Percentiles rank a stretch among this genome's conserved stretches.
Conservation (phyloP, 2,113 vertebrate genomes). For the Esox niger region DNA sequence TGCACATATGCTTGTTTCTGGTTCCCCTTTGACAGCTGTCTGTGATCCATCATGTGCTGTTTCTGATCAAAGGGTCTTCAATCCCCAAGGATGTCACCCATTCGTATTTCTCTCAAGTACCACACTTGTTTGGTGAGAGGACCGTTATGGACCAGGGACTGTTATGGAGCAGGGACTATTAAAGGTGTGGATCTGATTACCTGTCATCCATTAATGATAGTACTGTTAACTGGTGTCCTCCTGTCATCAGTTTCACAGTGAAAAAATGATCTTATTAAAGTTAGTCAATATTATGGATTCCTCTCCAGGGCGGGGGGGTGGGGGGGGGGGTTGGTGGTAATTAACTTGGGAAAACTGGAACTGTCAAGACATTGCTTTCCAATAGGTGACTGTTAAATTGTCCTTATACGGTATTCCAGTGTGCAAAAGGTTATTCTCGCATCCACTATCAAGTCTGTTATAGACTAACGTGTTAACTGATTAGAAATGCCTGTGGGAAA, state of each 20-base stretch:
- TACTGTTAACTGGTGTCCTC: constrained; percentile 19
- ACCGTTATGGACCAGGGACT: constrained; percentile 11
- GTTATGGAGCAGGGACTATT: constrained; percentile 19
- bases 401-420: no score
- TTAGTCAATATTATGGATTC: constrained; percentile 18
- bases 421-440: not conserved
- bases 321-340: not conserved
- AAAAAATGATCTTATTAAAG: constrained; percentile 14
- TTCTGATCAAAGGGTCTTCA: constrained; percentile 33
- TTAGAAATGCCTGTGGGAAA: not conserved
- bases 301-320: not conserved
- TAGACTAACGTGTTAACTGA: not conserved
- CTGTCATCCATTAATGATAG: constrained; percentile 27
- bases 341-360: not conserved
- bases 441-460: not conserved
- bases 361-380: not conserved
- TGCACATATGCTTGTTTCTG: constrained; percentile 36
- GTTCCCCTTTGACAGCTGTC: constrained; percentile 45
- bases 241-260: constrained; percentile 13
- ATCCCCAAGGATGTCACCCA: constrained; percentile 28
- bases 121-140: constrained; percentile 35
- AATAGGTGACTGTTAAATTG: not conserved
- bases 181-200: constrained; percentile 20
- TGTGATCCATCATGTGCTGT: constrained; percentile 38
- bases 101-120: constrained; percentile 27